phyloP scores from a whole-genome alignment of 2,113 vertebrate genomes.

The Sorex fumeus region DNA sequence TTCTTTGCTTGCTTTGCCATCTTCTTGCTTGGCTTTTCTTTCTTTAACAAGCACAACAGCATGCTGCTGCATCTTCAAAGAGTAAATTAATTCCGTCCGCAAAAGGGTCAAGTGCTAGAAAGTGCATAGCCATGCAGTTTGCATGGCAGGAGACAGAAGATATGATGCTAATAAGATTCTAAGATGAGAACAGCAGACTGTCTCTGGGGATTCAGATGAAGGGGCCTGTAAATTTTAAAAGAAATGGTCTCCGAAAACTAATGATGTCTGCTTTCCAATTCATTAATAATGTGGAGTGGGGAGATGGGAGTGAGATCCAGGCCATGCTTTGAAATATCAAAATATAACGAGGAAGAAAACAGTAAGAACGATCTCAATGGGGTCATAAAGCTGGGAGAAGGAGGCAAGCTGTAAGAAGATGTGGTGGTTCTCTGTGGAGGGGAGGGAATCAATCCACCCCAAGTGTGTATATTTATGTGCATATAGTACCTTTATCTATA shows the following conservation, averaged over 20 bases:
- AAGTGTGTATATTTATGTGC: conserved; percentile 85
- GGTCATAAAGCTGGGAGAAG: conserved; percentile 88
- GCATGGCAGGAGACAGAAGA: conserved; percentile 93
- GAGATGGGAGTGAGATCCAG: conserved; percentile 89
- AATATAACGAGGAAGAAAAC: conserved; percentile 89
- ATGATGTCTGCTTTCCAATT: conserved; percentile 95
- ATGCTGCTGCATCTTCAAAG: conserved; percentile 89
- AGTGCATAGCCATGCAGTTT: conserved; percentile 96
- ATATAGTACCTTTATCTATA: conserved; percentile 83
- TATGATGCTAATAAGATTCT: conserved; percentile 97
- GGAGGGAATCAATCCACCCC: conserved; percentile 82
- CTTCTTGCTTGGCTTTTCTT: conserved; percentile 85
- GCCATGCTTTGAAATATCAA: conserved; percentile 91
- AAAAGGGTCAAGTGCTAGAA: conserved; percentile 96
- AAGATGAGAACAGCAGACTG: conserved; percentile 93
- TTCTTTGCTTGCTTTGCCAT: conserved; percentile 85
- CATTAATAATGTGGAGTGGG: conserved; percentile 95
- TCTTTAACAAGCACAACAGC: conserved; percentile 94
- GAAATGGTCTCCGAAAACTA: conserved; percentile 95
- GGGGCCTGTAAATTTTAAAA: conserved; percentile 95
- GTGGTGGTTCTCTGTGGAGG: conserved; percentile 79
- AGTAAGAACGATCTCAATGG: conserved; percentile 87
- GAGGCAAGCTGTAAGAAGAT: conserved; percentile 83
- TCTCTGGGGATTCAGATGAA: conserved; percentile 95
- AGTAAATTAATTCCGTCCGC: conserved; percentile 94